Percentiles rank a stretch among this genome's conserved stretches.
These are phyloP conservation scores for Clarias platycephalus DNA, from an alignment of 2,797 vertebrate species.

Conservation along the genomic window DNA sequence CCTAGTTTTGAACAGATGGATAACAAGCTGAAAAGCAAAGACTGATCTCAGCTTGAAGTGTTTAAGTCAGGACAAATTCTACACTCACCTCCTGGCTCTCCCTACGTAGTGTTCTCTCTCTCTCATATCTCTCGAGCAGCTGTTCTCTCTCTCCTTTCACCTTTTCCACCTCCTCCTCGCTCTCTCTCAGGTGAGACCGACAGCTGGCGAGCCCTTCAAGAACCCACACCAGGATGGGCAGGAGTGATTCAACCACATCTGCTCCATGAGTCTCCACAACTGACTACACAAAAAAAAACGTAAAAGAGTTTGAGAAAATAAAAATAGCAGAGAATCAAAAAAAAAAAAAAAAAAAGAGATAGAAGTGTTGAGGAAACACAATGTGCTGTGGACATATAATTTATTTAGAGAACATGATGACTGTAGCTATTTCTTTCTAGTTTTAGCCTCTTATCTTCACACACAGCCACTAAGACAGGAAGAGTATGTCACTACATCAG, in stretches of 20 bases:
- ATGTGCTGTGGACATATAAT: not conserved
- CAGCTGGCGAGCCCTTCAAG: constrained; percentile 77
- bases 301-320: not conserved
- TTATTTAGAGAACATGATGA: not conserved
- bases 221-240: constrained; percentile 80
- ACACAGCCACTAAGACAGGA: constrained; percentile 42
- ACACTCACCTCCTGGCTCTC: constrained; percentile 75
- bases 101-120: constrained; percentile 71
- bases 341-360: too few relatives aligned
- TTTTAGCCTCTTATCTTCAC: constrained; percentile 36
- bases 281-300: constrained; percentile 67
- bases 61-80: not conserved
- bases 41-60: not conserved
- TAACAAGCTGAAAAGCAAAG: not conserved
- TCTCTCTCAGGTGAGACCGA: constrained; percentile 74
- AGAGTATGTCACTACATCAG: constrained; percentile 23
- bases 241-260: constrained; percentile 77
- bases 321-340: not conserved
- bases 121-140: constrained; percentile 72
- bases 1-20: not conserved
- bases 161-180: constrained; percentile 71
- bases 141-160: constrained; percentile 72
- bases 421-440: not conserved
- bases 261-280: constrained; percentile 77
- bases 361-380: not conserved